A percentile compares a stretch with the other conserved stretches of the same genome.
These are phyloP conservation scores for Bufotes viridis DNA, from an alignment of 2,797 vertebrate species.

Conservation along the genomic window DNA sequence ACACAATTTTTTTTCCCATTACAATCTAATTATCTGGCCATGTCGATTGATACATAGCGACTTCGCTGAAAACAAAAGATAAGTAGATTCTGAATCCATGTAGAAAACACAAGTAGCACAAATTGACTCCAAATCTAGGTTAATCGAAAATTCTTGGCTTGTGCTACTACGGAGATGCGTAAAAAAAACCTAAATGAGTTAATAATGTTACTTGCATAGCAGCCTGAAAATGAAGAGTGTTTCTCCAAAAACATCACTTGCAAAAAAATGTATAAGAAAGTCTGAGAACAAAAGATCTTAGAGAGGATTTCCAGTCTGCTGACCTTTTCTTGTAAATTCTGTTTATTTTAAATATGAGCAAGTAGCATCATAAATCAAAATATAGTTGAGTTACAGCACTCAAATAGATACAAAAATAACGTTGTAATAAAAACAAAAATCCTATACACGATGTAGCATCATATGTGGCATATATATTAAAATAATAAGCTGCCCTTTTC, in stretches of 20 bases:
- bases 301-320: neutral
- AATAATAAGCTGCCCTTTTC: no score
- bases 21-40: neutral
- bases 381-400: no score
- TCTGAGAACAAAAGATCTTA: neutral
- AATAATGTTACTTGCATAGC: neutral
- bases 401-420: no score
- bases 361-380: no score
- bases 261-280: neutral
- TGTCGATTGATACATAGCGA: neutral
- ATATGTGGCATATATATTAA: no score
- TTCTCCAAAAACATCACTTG: neutral
- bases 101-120: neutral
- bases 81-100: neutral
- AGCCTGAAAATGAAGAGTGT: neutral
- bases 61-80: neutral
- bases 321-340: no score
- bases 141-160: conserved; percentile 23
- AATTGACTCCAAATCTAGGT: conserved; percentile 17
- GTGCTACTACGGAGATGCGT: neutral
- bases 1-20: neutral
- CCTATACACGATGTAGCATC: no score
- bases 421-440: no score
- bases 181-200: neutral
- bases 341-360: no score